These are phyloP conservation scores for Murina feae DNA, from an alignment of 2,113 vertebrate genomes.

Conservation along the genomic window DNA sequence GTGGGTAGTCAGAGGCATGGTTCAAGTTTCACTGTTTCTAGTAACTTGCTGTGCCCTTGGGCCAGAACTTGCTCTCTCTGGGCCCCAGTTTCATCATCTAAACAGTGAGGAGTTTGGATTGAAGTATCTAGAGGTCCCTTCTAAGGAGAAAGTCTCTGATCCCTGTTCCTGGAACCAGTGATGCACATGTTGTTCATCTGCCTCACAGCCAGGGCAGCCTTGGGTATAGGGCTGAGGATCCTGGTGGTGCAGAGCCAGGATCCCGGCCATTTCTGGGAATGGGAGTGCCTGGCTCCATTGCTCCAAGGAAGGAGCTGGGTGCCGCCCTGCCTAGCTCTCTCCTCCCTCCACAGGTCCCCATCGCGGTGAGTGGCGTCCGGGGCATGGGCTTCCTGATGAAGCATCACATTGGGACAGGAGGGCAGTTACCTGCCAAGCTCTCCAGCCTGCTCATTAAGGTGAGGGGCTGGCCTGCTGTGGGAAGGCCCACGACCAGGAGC, in stretches of 20 bases:
- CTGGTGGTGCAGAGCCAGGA: not conserved
- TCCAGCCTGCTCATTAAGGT: constrained; percentile 95
- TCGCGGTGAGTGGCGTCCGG: constrained; percentile 93
- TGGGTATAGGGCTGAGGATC: not conserved
- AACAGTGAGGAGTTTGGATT: not conserved
- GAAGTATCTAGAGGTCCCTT: not conserved
- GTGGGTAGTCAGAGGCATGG: not conserved
- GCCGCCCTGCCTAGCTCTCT: not conserved
- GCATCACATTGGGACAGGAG: constrained; percentile 85
- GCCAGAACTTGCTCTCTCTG: not conserved
- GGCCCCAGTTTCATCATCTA: not conserved
- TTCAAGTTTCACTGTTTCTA: not conserved
- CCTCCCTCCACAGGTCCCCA: constrained; percentile 87
- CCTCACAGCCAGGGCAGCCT: not conserved
- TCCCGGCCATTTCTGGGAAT: not conserved
- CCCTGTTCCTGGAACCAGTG: not conserved
- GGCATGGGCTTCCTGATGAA: constrained; percentile 95
- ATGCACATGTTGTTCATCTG: not conserved
- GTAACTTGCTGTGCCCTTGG: not conserved
- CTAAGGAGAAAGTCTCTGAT: not conserved
- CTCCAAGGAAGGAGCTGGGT: accelerated
- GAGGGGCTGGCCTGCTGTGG: constrained; percentile 25
- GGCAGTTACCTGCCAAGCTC: constrained; percentile 85
- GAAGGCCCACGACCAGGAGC: not conserved
- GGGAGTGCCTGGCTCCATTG: not conserved